Conservation (phyloP, 1,140 invertebrate genomes). For the Sinella curviseta region DNA sequence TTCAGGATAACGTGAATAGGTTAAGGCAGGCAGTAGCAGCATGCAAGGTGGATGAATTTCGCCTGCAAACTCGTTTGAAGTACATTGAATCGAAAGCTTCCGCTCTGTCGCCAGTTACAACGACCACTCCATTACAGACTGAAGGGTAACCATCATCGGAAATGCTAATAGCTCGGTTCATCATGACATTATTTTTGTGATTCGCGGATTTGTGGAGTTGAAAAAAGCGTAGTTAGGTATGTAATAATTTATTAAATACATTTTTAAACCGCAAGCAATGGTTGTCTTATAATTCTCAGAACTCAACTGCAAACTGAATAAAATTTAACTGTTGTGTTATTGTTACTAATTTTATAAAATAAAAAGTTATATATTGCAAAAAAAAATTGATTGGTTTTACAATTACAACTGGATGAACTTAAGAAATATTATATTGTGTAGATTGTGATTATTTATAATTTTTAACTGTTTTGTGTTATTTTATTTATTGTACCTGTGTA, state of each 20-base stretch:
- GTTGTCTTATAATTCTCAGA: too few species aligned
- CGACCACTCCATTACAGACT: slow-evolving; percentile 33
- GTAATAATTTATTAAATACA: neutral
- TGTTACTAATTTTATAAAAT: too few species aligned
- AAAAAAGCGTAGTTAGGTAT: neutral
- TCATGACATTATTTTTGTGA: neutral
- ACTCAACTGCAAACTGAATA: too few species aligned
- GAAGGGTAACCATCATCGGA: neutral
- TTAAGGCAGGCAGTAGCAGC: slow-evolving; percentile 38
- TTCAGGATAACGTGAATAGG: slow-evolving; percentile 44
- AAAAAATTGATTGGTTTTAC: too few species aligned
- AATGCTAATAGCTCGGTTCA: neutral
- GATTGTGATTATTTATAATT: too few species aligned
- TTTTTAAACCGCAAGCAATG: neutral
- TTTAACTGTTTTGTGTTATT: too few species aligned
- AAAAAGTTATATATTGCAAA: too few species aligned
- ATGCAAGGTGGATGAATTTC: slow-evolving; percentile 44
- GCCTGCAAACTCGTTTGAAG: slow-evolving; percentile 42
- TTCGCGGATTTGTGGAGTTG: neutral
- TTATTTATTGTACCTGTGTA: too few species aligned
- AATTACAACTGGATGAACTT: too few species aligned
- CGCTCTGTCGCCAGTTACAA: slow-evolving; percentile 29
- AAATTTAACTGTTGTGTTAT: too few species aligned
- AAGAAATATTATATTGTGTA: too few species aligned
- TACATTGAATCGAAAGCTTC: slow-evolving; percentile 40